A percentile compares a stretch with the other conserved stretches of the same genome.
These are phyloP conservation scores for Macrobrachium rosenbergii DNA, from an alignment of 1,140 invertebrate species.

Conservation along the genomic window DNA sequence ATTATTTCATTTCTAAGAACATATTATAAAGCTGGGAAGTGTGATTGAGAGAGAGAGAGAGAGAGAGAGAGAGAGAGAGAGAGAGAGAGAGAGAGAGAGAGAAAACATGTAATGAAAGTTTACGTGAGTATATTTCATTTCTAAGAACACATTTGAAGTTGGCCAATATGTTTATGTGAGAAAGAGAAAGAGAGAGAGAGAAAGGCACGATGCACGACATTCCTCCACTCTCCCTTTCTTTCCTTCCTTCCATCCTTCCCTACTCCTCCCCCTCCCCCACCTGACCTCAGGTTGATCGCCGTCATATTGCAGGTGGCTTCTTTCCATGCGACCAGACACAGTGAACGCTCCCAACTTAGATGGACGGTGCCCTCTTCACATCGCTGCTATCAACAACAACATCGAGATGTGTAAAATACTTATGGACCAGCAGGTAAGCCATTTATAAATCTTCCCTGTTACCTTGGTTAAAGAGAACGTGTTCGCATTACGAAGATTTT, in stretches of 20 bases:
- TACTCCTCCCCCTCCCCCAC: not conserved
- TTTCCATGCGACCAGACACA: conserved; percentile 84
- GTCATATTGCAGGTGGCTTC: conserved; percentile 77
- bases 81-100: conserved; percentile 1
- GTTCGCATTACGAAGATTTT: not conserved
- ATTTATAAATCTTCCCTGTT: not conserved
- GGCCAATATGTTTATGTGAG: not conserved
- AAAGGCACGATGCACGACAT: not conserved
- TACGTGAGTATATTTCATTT: not conserved
- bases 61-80: conserved; percentile 19
- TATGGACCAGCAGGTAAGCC: conserved; percentile 65
- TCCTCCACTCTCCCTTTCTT: no score
- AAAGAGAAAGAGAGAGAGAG: not conserved
- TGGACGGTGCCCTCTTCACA: conserved; percentile 92
- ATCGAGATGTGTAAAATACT: conserved; percentile 89
- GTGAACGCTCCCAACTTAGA: conserved; percentile 92
- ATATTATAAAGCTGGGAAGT: no score
- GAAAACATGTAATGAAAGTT: not conserved
- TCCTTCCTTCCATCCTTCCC: not conserved
- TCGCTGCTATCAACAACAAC: conserved; percentile 94
- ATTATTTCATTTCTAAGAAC: no score
- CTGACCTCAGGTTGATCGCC: no score
- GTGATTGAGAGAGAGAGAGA: no score
- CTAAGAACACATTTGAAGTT: no score
- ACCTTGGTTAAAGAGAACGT: not conserved